Evolutionary conservation across 2,888 invertebrate species (phyloP).

Genomic region (Hofmannophila pseudospretella): DNA sequence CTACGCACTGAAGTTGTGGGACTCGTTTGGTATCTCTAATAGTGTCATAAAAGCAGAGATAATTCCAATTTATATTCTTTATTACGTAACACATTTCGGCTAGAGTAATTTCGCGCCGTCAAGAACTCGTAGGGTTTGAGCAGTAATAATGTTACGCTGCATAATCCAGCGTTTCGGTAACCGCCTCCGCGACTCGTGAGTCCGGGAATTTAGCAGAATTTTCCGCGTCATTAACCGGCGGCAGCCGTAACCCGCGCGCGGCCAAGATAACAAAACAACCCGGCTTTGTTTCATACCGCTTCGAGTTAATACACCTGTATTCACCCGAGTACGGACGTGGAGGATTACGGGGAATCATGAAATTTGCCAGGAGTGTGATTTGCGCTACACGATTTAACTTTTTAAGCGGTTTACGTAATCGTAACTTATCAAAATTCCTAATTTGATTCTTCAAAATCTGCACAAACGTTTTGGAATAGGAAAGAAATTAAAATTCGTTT

Average conservation of each 20-base stretch:
- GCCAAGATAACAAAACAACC: conserved; percentile 24
- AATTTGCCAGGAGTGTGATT: background rate
- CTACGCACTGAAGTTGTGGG: too few species aligned
- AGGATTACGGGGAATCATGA: background rate
- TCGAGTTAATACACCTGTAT: conserved; percentile 30
- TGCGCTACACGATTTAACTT: background rate
- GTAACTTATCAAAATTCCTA: too few species aligned
- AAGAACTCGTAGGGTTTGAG: conserved; percentile 14
- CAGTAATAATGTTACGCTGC: conserved; percentile 46
- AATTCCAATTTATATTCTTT: conserved; percentile 22
- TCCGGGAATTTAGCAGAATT: conserved; percentile 40
- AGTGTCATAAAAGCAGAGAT: background rate
- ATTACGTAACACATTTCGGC: conserved; percentile 17
- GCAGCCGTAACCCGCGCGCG: conserved; percentile 15
- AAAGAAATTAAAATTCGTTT: too few species aligned
- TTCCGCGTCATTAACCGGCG: conserved; percentile 57
- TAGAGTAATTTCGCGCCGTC: conserved; percentile 18
- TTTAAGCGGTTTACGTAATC: background rate
- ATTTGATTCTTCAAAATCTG: too few species aligned
- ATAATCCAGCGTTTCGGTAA: conserved; percentile 47
- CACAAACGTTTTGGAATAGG: too few species aligned
- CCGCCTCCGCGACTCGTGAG: conserved; percentile 31
- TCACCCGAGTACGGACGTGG: background rate
- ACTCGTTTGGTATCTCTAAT: background rate
- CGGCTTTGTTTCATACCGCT: conserved; percentile 40